Conservation (phyloP, 2,113 vertebrate species). For the Ifrita kowaldi region DNA sequence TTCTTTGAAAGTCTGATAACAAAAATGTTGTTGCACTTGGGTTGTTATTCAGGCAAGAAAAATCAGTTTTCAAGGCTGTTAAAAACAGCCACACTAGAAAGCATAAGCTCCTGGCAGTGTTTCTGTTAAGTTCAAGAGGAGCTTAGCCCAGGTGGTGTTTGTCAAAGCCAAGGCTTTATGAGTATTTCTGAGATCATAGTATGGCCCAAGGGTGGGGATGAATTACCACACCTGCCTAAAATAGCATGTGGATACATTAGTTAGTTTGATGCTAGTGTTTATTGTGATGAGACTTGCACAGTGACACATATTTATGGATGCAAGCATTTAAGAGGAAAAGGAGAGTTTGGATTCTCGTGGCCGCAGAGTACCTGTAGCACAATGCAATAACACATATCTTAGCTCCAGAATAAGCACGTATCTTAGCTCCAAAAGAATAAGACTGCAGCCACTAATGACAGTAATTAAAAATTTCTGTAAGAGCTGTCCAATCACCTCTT, state of each 20-base stretch:
- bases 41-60: background rate
- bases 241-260: background rate
- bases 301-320: background rate
- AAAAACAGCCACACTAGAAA: background rate
- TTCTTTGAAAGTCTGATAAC: background rate
- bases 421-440: conserved; percentile 6
- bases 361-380: background rate
- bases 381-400: background rate
- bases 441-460: conserved; percentile 43
- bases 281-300: background rate
- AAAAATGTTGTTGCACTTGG: background rate
- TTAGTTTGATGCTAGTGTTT: background rate
- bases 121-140: background rate
- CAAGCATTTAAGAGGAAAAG: background rate
- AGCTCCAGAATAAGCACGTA: background rate
- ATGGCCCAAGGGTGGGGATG: background rate
- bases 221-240: background rate
- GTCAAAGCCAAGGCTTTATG: background rate
- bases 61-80: background rate
- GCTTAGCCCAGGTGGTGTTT: background rate
- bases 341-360: background rate
- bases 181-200: background rate
- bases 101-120: background rate
- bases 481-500: conserved; percentile 58
- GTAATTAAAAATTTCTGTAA: conserved; percentile 63